These are phyloP conservation scores for Acromyrmex heyeri DNA, from an alignment of 1,140 invertebrate species.

Conservation along the genomic window DNA sequence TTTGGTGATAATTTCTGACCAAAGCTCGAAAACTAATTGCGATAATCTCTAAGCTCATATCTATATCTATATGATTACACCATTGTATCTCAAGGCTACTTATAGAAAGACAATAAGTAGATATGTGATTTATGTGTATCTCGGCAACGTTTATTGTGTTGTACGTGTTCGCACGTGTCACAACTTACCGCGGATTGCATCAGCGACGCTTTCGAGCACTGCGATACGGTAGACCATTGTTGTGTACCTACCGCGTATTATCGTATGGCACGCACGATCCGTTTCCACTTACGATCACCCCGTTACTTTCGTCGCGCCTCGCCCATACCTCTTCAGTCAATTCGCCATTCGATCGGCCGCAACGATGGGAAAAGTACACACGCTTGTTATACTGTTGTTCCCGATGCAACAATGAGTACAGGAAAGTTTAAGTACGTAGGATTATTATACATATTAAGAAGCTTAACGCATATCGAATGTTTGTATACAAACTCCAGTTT, in stretches of 20 bases:
- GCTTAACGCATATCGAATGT: slow-evolving; percentile 4
- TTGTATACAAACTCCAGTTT: slow-evolving; percentile 3
- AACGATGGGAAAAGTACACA: slow-evolving; percentile 35
- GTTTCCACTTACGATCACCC: slow-evolving; percentile 54
- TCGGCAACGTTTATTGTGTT: neutral
- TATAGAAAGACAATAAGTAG: slow-evolving; percentile 76
- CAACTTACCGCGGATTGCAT: slow-evolving; percentile 76
- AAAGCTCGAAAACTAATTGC: too few relatives aligned
- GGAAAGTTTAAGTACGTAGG: neutral
- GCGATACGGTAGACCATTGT: slow-evolving; percentile 77
- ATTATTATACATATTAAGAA: slow-evolving; percentile 24
- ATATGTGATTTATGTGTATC: slow-evolving; percentile 74
- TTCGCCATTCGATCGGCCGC: slow-evolving; percentile 33
- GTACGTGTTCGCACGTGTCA: slow-evolving; percentile 63
- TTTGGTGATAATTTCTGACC: too few relatives aligned
- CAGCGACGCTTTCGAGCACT: slow-evolving; percentile 80
- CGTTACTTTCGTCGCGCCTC: slow-evolving; percentile 56
- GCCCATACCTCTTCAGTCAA: slow-evolving; percentile 48
- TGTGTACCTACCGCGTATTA: slow-evolving; percentile 60
- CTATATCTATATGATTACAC: slow-evolving; percentile 53
- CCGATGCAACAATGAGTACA: neutral
- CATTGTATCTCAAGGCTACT: slow-evolving; percentile 70
- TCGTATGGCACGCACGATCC: slow-evolving; percentile 69
- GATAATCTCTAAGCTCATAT: slow-evolving; percentile 62
- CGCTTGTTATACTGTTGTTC: neutral